Evolutionary conservation across 2,888 invertebrate species (phyloP).

Genomic region (Caenorhabditis becei): DNA sequence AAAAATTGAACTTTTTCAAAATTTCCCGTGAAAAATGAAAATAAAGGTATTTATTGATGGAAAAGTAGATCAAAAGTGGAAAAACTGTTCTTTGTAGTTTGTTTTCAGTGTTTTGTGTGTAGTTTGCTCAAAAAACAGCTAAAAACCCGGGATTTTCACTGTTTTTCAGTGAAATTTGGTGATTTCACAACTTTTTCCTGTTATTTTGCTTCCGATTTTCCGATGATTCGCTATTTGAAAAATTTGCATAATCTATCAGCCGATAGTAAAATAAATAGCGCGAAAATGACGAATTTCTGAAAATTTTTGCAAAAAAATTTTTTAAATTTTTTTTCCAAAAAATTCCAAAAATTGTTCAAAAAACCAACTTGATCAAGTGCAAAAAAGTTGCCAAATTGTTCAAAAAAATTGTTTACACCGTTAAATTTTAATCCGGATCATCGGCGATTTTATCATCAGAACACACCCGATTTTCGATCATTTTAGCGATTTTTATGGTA

Average conservation of each 20-base stretch:
- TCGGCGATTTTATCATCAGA: not conserved
- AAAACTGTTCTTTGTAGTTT: not conserved
- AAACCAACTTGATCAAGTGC: too few species aligned
- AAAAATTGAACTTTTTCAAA: not conserved
- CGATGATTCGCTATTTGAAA: too few species aligned
- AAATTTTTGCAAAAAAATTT: too few species aligned
- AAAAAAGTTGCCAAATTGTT: too few species aligned
- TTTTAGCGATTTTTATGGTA: not conserved
- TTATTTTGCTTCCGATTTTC: too few species aligned
- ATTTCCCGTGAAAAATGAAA: too few species aligned
- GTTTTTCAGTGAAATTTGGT: not conserved
- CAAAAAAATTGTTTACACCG: not conserved
- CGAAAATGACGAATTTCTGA: too few species aligned
- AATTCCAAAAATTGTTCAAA: too few species aligned
- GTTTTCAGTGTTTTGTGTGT: not conserved
- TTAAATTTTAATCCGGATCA: not conserved
- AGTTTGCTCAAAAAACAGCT: not conserved
- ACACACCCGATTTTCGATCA: not conserved
- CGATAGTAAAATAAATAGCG: too few species aligned
- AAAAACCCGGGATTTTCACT: not conserved
- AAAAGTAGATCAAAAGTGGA: slow-evolving; percentile 15
- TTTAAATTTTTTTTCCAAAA: not conserved
- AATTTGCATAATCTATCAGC: too few species aligned
- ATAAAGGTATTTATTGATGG: not conserved
- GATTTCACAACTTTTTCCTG: too few species aligned